These are phyloP conservation scores for Pseudoatta argentina DNA, from an alignment of 1,140 invertebrate genomes.

Conservation along the genomic window DNA sequence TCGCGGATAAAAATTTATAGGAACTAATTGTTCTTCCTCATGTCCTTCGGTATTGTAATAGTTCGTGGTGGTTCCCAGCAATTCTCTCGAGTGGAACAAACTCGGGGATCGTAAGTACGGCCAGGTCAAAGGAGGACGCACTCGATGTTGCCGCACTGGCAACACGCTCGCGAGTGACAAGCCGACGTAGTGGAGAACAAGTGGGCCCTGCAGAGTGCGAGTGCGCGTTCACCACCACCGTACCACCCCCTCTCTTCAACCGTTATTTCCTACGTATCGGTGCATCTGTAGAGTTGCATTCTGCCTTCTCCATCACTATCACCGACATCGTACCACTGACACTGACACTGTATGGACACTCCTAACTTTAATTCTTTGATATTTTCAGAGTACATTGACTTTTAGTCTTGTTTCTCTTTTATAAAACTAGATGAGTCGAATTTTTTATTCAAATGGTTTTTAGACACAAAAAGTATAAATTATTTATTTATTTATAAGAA, in stretches of 20 bases:
- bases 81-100: background rate
- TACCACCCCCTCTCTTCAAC: slow-evolving; percentile 74
- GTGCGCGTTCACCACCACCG: slow-evolving; percentile 76
- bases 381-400: slow-evolving; percentile 5
- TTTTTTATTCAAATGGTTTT: background rate
- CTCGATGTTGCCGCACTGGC: slow-evolving; percentile 79
- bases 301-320: background rate
- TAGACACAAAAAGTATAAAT: background rate
- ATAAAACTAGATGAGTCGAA: background rate
- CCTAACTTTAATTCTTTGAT: background rate
- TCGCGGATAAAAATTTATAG: background rate
- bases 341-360: background rate
- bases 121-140: background rate
- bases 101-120: background rate
- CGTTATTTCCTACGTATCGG: slow-evolving; percentile 7
- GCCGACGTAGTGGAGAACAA: slow-evolving; percentile 75
- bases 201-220: slow-evolving; percentile 70
- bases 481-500: background rate
- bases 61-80: background rate
- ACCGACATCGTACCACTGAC: background rate
- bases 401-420: background rate
- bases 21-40: background rate
- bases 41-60: background rate
- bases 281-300: slow-evolving; percentile 62
- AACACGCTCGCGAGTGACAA: slow-evolving; percentile 83